These are phyloP conservation scores for Chouioia cunea DNA, from an alignment of 2,888 invertebrate species.

Conservation along the genomic window DNA sequence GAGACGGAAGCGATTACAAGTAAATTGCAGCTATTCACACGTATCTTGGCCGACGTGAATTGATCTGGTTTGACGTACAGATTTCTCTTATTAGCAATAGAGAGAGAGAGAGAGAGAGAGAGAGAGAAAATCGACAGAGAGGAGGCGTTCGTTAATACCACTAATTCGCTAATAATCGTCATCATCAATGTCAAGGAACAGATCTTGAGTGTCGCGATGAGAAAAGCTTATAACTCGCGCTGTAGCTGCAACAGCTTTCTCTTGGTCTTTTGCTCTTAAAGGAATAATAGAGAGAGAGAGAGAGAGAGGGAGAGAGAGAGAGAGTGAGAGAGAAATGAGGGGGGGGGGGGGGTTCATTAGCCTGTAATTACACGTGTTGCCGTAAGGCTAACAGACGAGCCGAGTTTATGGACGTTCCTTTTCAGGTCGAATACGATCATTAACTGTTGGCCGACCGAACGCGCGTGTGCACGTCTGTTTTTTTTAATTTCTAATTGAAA, in stretches of 20 bases:
- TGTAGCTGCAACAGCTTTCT: slow-evolving; percentile 2
- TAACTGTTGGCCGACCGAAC: no score
- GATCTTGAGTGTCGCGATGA: background rate
- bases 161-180: slow-evolving; percentile 30
- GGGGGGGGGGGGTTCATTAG: slow-evolving; percentile 21
- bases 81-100: no score
- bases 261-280: slow-evolving; percentile 5
- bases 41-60: no score
- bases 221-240: slow-evolving; percentile 3
- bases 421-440: background rate
- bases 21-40: no score
- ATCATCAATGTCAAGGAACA: slow-evolving; percentile 26
- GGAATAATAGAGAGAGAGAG: background rate
- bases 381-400: slow-evolving; percentile 1
- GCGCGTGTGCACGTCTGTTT: no score
- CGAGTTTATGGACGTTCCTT: slow-evolving; percentile 19
- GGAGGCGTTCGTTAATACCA: background rate
- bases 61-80: no score
- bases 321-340: slow-evolving; percentile 1
- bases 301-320: background rate
- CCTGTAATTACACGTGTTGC: slow-evolving; percentile 10
- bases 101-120: no score
- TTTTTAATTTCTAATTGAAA: no score
- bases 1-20: no score
- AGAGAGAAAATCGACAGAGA: no score